These are phyloP conservation scores for Capitulum mitella DNA, from an alignment of 2,888 invertebrate species.

Conservation along the genomic window DNA sequence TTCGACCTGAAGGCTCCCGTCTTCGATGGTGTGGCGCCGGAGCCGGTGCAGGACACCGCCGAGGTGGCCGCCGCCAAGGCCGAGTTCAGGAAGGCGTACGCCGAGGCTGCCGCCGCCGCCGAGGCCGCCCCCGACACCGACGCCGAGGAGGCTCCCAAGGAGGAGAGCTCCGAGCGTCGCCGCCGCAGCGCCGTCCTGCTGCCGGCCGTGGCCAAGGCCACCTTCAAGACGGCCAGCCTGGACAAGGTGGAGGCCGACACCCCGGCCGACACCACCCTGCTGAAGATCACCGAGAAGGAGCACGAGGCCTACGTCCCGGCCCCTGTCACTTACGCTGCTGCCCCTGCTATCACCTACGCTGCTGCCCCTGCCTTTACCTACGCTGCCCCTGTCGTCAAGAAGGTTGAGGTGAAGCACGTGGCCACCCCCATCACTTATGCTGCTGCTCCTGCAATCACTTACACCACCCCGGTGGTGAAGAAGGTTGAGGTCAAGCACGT, in stretches of 20 bases:
- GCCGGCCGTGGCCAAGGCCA: not conserved
- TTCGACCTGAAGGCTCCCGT: not conserved
- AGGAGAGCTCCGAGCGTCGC: not conserved
- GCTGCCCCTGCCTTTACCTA: not conserved
- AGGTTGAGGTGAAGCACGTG: not conserved
- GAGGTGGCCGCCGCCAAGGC: conserved; percentile 44
- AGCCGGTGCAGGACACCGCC: conserved; percentile 41
- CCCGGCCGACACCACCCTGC: conserved; percentile 31
- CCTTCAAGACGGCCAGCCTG: conserved; percentile 39
- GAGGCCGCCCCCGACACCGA: conserved; percentile 33
- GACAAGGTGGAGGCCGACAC: conserved; percentile 31
- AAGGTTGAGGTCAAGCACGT: conserved; percentile 5
- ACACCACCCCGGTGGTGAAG: not conserved
- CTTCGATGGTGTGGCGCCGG: conserved; percentile 31
- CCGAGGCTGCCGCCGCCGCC: conserved; percentile 39
- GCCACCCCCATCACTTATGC: not conserved
- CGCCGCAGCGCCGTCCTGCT: conserved; percentile 26
- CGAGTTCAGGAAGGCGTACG: conserved; percentile 17
- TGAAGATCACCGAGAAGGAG: conserved; percentile 30
- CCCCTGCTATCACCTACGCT: not conserved
- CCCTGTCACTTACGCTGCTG: not conserved
- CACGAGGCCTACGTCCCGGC: conserved; percentile 29
- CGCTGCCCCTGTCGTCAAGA: not conserved
- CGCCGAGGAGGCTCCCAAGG: conserved; percentile 30
- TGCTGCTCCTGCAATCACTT: no score